Evolutionary conservation across 53 echinoderm and acorn worm genomes (phyloP).

Genomic region (Temnopleurus reevesii): DNA sequence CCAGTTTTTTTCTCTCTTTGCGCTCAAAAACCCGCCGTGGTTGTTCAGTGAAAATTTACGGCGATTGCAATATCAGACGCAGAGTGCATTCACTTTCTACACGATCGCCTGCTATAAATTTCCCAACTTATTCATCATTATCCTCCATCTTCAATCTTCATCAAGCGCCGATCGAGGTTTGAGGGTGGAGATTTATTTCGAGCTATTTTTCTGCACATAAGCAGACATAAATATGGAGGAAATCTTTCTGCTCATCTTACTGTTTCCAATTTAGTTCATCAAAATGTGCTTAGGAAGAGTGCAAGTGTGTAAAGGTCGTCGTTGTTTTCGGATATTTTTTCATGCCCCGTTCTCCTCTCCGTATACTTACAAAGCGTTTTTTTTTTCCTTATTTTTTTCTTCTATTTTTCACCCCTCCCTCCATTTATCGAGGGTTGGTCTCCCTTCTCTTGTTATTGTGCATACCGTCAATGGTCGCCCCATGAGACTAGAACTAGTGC

Average conservation of each 20-base stretch:
- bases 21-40: neutral
- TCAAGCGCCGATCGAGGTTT: too few species aligned
- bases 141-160: neutral
- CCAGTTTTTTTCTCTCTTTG: too few species aligned
- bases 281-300: neutral
- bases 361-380: constrained; percentile 14
- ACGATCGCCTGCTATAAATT: neutral
- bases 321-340: constrained; percentile 44
- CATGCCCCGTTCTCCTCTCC: neutral
- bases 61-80: constrained; percentile 39
- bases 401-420: neutral
- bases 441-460: constrained; percentile 4
- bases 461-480: constrained; percentile 32
- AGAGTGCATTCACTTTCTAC: constrained; percentile 13
- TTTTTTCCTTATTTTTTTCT: neutral
- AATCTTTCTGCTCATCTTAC: constrained; percentile 2
- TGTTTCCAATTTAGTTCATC: constrained; percentile 33
- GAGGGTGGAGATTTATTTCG: neutral
- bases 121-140: constrained; percentile 28
- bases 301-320: constrained; percentile 30
- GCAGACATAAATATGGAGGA: constrained; percentile 3
- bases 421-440: neutral
- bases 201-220: constrained; percentile 26
- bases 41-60: constrained; percentile 34
- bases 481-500: neutral